Evolutionary conservation across 2,113 vertebrate species (phyloP), one percentile per base, ranked within the genome.

Genomic region (Gnathonemus echidnorhynchus): DNA sequence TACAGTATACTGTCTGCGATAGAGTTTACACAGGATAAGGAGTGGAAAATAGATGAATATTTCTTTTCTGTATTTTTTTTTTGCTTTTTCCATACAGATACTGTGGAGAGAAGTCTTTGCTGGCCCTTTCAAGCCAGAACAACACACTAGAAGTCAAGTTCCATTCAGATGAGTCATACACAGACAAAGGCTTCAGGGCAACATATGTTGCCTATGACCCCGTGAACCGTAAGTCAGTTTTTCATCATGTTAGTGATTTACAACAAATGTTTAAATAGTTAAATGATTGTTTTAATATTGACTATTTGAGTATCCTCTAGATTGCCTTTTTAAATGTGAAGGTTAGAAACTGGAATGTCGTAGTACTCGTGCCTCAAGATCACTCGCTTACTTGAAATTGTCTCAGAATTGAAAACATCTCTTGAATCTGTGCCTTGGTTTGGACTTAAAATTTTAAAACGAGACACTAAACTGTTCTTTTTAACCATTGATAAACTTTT

Each of bases 111-210:
- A 8, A 91, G 24, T 8, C 93, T 1, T 91, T 90, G 17, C 89
- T 96, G 91, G 77, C 92, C 9, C 27, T 96, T 31, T 94, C 92
- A 89, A 96, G 95, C 58, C 0, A 0, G 0, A 85, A 13, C 50
- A 95, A 95, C 35, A 0, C n/a, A 27, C 3, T 96, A 1, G 89
- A 89, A 0, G 90, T 96, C 88, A 49, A 0, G 2, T 97, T 97
- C 92, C 95, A 96, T 91, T 97, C 96, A 0, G 96, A 97, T 13
- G 90, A 92, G 89, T 96, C 96, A 8, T 95, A 91, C 91, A 95
- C 96, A 0, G 96, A 97, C 91, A 96, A 96, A 93, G 96, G 96
- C 90, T 97, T 97, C 94, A 92, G 35, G 0, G 94, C 93, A 0
- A 21, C 91, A 27, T 97, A 95, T 92, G 94, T 13, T 0, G 93